Conservation (phyloP, 2,113 vertebrate genomes). For the Morone saxatilis region DNA sequence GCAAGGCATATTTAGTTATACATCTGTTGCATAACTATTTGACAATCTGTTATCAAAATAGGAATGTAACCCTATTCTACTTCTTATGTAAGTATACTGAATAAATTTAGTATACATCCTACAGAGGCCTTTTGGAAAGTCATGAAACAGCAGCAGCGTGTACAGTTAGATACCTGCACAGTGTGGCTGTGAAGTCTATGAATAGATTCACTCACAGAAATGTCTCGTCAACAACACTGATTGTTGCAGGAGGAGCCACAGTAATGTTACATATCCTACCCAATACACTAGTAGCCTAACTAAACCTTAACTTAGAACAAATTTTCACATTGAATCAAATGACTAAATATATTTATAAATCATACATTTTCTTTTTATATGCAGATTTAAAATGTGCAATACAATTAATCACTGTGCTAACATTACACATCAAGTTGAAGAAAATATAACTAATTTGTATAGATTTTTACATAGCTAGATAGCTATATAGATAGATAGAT, state of each 20-base stretch:
- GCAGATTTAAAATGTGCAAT: background rate
- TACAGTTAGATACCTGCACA: slow-evolving; percentile 7
- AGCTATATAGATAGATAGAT: slow-evolving; percentile 7
- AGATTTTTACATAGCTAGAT: background rate
- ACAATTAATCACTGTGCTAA: background rate
- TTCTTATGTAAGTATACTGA: slow-evolving; percentile 33
- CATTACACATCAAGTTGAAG: background rate
- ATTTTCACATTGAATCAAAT: background rate
- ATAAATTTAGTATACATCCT: slow-evolving; percentile 23
- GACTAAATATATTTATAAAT: background rate
- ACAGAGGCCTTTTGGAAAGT: slow-evolving; percentile 14
- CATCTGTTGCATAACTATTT: no score
- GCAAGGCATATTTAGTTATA: background rate
- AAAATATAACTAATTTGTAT: no score
- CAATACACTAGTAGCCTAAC: background rate
- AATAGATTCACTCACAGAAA: background rate
- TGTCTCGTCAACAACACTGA: background rate
- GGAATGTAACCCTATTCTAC: background rate
- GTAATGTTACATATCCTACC: background rate
- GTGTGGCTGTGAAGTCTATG: slow-evolving; percentile 10
- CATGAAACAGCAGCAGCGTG: slow-evolving; percentile 15
- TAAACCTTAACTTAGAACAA: background rate
- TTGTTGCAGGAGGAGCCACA: background rate
- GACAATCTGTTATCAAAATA: background rate
- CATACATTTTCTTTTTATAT: background rate